These are phyloP conservation scores for Lithophane socia DNA, from an alignment of 2,888 invertebrate species.

Conservation along the genomic window DNA sequence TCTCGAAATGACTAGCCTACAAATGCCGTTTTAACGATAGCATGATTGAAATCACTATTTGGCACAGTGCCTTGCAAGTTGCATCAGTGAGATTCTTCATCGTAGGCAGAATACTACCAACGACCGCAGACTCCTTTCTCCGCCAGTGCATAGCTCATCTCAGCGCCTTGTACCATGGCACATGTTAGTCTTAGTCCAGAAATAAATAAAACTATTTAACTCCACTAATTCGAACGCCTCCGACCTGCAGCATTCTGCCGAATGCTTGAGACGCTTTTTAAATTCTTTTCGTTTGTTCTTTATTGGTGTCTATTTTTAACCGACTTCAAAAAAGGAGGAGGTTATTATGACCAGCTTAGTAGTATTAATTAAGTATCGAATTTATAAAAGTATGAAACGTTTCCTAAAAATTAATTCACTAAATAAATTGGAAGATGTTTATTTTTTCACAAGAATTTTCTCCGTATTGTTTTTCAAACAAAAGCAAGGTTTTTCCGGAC, in stretches of 20 bases:
- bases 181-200: slow-evolving; percentile 72
- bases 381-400: slow-evolving; percentile 31
- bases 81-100: slow-evolving; percentile 20
- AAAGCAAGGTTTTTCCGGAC: slow-evolving; percentile 15
- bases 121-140: background rate
- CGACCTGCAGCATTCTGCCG: slow-evolving; percentile 48
- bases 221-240: slow-evolving; percentile 54
- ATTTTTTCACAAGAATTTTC: background rate
- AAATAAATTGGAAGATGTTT: background rate
- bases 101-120: slow-evolving; percentile 52
- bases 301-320: slow-evolving; percentile 42
- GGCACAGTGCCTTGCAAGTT: background rate
- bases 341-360: slow-evolving; percentile 28
- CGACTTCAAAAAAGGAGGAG: no score
- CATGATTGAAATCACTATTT: slow-evolving; percentile 4
- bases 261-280: slow-evolving; percentile 38
- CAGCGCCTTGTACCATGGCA: slow-evolving; percentile 64
- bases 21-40: background rate
- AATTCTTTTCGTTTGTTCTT: slow-evolving; percentile 28
- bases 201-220: slow-evolving; percentile 70
- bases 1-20: background rate
- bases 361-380: slow-evolving; percentile 38
- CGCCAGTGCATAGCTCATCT: slow-evolving; percentile 6
- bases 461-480: slow-evolving; percentile 13
- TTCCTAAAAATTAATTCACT: slow-evolving; percentile 6